Evolutionary conservation across 2,797 vertebrate species (phyloP).

Genomic region (Rhinophrynus dorsalis): DNA sequence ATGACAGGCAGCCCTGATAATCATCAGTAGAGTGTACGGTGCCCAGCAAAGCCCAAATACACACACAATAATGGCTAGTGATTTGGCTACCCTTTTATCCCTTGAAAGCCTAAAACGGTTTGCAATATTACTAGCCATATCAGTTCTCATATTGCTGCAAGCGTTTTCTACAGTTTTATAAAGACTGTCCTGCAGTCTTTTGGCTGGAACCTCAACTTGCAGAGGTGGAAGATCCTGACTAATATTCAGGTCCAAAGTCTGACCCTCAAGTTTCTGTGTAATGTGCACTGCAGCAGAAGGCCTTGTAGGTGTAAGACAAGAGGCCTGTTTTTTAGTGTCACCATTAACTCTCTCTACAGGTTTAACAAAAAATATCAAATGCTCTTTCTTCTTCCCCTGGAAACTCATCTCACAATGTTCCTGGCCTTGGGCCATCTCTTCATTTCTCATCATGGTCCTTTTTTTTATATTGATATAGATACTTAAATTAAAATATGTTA

Average conservation of each 20-base stretch:
- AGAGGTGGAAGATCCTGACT: constrained; percentile 58
- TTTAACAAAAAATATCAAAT: constrained; percentile 64
- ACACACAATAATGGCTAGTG: constrained; percentile 71
- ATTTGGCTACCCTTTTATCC: constrained; percentile 73
- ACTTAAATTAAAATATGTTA: constrained; percentile 73
- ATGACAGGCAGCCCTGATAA: constrained; percentile 70
- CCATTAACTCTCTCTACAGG: constrained; percentile 41
- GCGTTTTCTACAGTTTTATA: constrained; percentile 51
- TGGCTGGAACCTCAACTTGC: constrained; percentile 56
- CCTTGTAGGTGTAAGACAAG: constrained; percentile 38
- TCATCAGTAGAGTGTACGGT: constrained; percentile 72
- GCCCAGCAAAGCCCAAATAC: constrained; percentile 74
- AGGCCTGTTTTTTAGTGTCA: constrained; percentile 36
- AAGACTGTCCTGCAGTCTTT: constrained; percentile 41
- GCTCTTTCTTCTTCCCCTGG: constrained; percentile 50
- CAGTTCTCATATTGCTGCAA: constrained; percentile 40
- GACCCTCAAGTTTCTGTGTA: constrained; percentile 44
- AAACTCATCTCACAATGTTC: constrained; percentile 59
- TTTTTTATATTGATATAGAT: constrained; percentile 76
- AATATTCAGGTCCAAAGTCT: constrained; percentile 48
- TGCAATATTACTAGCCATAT: constrained; percentile 56
- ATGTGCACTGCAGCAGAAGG: constrained; percentile 41
- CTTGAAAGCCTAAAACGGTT: constrained; percentile 64
- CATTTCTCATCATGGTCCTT: constrained; percentile 53
- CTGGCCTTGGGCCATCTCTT: constrained; percentile 52